A percentile compares a stretch with the other conserved stretches of the same genome.
Conservation (phyloP, 2,888 invertebrate genomes). For the Tethea ocularis region DNA sequence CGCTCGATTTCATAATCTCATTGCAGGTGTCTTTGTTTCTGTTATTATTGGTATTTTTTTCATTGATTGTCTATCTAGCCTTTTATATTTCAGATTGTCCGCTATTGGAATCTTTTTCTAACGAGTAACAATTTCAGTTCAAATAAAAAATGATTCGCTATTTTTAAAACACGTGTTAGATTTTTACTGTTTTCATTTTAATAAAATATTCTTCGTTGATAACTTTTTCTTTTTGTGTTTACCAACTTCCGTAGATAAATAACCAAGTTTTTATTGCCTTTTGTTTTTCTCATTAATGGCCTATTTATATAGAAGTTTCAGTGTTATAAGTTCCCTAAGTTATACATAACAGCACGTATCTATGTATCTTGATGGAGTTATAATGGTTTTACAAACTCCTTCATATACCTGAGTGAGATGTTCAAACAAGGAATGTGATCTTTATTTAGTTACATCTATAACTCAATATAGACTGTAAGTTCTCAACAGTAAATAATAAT, state of each 20-base stretch:
- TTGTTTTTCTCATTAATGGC: background rate
- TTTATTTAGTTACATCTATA: too few relatives aligned
- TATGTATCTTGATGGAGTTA: background rate
- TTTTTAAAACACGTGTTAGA: background rate
- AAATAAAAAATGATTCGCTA: background rate
- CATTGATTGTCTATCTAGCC: too few relatives aligned
- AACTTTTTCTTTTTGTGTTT: background rate
- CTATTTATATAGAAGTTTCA: background rate
- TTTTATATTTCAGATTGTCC: too few relatives aligned
- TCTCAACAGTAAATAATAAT: too few relatives aligned
- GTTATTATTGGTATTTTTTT: too few relatives aligned
- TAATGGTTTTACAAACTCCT: too few relatives aligned
- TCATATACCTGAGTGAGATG: too few relatives aligned
- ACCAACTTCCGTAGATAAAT: background rate
- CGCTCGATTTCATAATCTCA: too few relatives aligned
- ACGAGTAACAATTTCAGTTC: too few relatives aligned
- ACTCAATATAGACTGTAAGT: too few relatives aligned
- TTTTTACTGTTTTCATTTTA: background rate
- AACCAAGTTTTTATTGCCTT: conserved; percentile 1
- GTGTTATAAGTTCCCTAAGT: background rate
- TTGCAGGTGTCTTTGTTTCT: background rate
- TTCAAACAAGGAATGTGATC: too few relatives aligned
- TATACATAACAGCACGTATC: background rate
- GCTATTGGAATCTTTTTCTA: too few relatives aligned
- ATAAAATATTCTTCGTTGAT: background rate